Evolutionary conservation across 1,140 invertebrate genomes (phyloP), one percentile per base, ranked within the genome.

Genomic region (Drosophila bocki): DNA sequence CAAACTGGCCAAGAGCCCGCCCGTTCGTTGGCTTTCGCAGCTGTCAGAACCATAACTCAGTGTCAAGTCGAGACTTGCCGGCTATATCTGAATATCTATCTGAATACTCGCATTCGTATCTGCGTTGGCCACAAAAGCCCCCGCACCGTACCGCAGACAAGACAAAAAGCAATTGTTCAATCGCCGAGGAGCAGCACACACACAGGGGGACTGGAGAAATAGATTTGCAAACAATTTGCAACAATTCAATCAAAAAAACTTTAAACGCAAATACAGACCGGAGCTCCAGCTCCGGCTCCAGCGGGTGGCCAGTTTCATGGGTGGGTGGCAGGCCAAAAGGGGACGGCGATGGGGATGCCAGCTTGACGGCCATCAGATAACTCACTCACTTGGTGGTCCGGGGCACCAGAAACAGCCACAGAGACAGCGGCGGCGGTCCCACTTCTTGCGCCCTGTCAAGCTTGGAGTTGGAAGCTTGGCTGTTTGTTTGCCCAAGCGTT

Each of bases 201-300:
- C 26, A 29, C 26, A 29, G 26, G 56, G 80, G 62, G 44, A 32
- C 54, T 33, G 75, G 60, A 69, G 75, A 90, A 90, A 90, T 90
- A 90, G 85, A 90, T 90, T 90, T 90, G 85, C 85, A 90, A 90
- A 90, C 85, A 90, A 90, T 90, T 90, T 90, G 85, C 85, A 90
- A 90, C 85, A 90, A 90, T 90, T 90, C 85, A 90, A 90, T 90
- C 85, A 90, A 90, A 90, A 72, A 88, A 90, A 90, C 85, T 90
- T 90, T 90, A 90, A 90, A 90, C 85, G 78, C 85, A 90, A 90
- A 90, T 90, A 85, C 84, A 87, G 60, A 82, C 75, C 54, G 59
- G 60, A 57, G 48, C 56, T 51, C 75, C 78, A 61, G 56, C 57
- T 51, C 74, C 72, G 53, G 60, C 70, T 47, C 39, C 33, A 44